Evolutionary conservation across 2,797 vertebrate species (phyloP), one percentile per base, ranked within the genome.

Genomic region (Silurus aristotelis): DNA sequence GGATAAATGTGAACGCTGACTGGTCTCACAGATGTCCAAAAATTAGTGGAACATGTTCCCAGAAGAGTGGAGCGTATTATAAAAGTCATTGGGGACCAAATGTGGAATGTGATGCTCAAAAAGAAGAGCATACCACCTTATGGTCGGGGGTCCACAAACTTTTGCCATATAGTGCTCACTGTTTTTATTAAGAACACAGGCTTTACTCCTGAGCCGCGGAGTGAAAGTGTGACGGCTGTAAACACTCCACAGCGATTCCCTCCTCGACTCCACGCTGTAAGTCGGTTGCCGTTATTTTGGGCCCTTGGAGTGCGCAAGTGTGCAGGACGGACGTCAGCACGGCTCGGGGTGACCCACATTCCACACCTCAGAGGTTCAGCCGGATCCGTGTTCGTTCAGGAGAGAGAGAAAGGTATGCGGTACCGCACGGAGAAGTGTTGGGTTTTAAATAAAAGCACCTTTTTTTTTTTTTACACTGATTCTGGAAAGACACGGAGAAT

Each of bases 341-440:
- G 31, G 20, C 38, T 71, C 61, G 71, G 70, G 71, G n/a, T 86
- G 89, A 87, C 89, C 87, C 87, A 85, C 73, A 88, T 90, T 86
- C 60, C 83, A 58, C 68, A 68, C 73, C 87, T 75, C 52, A 14
- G 78, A 86, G 84, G 19, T 87, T 87, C n/a, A 48, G 20, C 55
- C 1, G 52, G 58, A 87, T 68, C 43, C 10, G 43, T 25, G 66
- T 67, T 66, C n/a, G 63, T 19, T 85, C 76, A 64, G 2, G 8
- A 52, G 19, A 58, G 55, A 81, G 43, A 81, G 25, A 75, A 83
- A 46, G 76, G 71, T 46, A 63, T 22, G 61, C 61, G 55, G 58
- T 3, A 70, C 81, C 79, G 64, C 82, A 87, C 77, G 43, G 19
- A 52, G 79, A 73, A 75, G 55, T 60, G 48, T 22, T 7, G 48